Percentiles rank a stretch among this genome's conserved stretches.
phyloP scores from a whole-genome alignment of 2,888 invertebrate genomes.

The Litoditis marina region DNA sequence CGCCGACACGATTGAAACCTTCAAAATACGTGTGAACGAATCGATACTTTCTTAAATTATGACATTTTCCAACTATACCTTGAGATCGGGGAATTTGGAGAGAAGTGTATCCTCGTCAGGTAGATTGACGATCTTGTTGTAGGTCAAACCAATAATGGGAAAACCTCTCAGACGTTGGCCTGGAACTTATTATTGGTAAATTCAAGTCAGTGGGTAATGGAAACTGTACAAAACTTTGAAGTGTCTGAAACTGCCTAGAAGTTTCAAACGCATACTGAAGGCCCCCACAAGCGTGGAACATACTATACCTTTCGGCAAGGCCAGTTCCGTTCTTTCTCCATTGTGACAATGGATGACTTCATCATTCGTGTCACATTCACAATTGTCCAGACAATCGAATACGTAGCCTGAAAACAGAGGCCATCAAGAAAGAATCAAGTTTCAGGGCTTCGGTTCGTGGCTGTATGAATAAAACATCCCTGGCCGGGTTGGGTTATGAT shows the following conservation, averaged over 20 bases:
- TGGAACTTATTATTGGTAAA: conserved; percentile 4
- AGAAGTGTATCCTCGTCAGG: conserved; percentile 48
- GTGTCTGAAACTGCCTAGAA: too few relatives aligned
- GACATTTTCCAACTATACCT: conserved; percentile 18
- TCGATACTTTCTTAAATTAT: background rate
- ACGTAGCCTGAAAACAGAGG: conserved; percentile 38
- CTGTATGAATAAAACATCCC: too few relatives aligned
- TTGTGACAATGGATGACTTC: conserved; percentile 57
- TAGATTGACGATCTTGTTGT: conserved; percentile 45
- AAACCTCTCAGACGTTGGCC: conserved; percentile 50
- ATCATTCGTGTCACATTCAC: conserved; percentile 56
- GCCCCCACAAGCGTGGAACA: too few relatives aligned
- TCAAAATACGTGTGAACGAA: too few relatives aligned
- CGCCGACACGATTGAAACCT: too few relatives aligned
- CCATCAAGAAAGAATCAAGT: too few relatives aligned
- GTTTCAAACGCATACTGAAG: too few relatives aligned
- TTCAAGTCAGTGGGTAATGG: too few relatives aligned
- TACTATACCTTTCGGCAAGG: conserved; percentile 40
- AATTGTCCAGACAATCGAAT: conserved; percentile 51
- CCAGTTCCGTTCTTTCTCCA: conserved; percentile 38
- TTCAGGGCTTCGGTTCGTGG: too few relatives aligned
- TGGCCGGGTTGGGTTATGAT: too few relatives aligned
- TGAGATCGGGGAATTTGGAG: conserved; percentile 52
- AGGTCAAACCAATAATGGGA: conserved; percentile 49
- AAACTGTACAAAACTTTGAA: too few relatives aligned